Evolutionary conservation across 2,888 invertebrate species (phyloP), one percentile per base, ranked within the genome.

Genomic region (Cheilosia variabilis): DNA sequence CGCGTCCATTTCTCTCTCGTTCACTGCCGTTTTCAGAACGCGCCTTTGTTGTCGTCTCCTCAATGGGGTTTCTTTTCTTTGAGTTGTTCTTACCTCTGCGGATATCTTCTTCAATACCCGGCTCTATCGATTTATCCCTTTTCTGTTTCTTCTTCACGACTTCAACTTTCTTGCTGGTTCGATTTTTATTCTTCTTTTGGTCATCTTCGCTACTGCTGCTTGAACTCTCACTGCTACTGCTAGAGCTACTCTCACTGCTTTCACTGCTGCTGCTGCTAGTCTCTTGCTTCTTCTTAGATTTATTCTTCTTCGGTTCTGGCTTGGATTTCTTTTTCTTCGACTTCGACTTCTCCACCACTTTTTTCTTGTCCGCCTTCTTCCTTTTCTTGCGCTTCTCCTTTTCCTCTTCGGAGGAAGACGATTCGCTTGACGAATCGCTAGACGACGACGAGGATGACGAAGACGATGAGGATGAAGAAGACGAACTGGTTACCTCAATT

Each of bases 371-470:
- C 43, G 13, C 37, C 47, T 89, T 88, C 34, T 82, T 82, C 27
- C 88, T 88, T n/a, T 87, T 88, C 7, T 87, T 87, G 37, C 87
- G 73, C 62, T 73, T 88, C 72, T 53, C 43, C 50, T 88, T 88
- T 47, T 75, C 87, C 84, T 50, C 87, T 81, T 43, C 87, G 45
- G 50, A 75, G 75, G 89, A 89, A 34, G 88, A 88, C 13, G 86
- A 75, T 0, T 88, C 87, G 6, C 76, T 78, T 7, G 87, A 78
- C 1, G 88, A 88, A 0, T 87, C 83, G 9, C 87, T 87, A 24
- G 47, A 79, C 76, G 89, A 89, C 24, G 88, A 88, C 4, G 88
- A 87, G 3, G 88, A 60, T 0, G 88, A 78, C 0, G 88, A 88
- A 0, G 87, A 68, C 0, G 79, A 83, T 2, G 88, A 86, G 0